These are phyloP conservation scores for Morone chrysops DNA, from an alignment of 2,113 vertebrate genomes.

Conservation along the genomic window DNA sequence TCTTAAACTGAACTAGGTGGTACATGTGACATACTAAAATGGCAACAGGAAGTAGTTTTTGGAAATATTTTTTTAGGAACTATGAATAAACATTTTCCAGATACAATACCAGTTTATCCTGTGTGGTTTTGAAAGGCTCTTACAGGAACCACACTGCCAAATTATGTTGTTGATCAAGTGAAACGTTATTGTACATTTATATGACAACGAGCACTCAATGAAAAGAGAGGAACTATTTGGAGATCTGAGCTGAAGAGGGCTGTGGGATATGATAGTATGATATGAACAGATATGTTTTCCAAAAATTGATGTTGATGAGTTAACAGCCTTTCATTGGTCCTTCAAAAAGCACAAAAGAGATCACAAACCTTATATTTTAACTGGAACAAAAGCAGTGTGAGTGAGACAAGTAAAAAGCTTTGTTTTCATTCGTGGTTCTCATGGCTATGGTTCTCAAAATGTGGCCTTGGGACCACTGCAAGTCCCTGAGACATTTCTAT, in stretches of 20 bases:
- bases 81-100: background rate
- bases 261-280: no score
- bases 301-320: background rate
- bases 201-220: background rate
- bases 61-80: constrained; percentile 11
- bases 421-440: background rate
- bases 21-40: background rate
- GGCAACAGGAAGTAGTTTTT: background rate
- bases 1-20: constrained; percentile 5
- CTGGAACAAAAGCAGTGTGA: background rate
- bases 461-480: background rate
- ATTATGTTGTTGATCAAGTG: background rate
- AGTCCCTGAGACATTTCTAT: background rate
- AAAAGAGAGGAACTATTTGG: background rate
- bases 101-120: background rate
- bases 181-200: constrained; percentile 4
- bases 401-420: background rate
- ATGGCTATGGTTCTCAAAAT: background rate
- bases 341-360: background rate
- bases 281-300: background rate
- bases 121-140: background rate
- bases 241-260: background rate
- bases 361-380: background rate
- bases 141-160: background rate
- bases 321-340: background rate